phyloP scores from a whole-genome alignment of 2,888 invertebrate genomes.

The Autographa pulchrina region DNA sequence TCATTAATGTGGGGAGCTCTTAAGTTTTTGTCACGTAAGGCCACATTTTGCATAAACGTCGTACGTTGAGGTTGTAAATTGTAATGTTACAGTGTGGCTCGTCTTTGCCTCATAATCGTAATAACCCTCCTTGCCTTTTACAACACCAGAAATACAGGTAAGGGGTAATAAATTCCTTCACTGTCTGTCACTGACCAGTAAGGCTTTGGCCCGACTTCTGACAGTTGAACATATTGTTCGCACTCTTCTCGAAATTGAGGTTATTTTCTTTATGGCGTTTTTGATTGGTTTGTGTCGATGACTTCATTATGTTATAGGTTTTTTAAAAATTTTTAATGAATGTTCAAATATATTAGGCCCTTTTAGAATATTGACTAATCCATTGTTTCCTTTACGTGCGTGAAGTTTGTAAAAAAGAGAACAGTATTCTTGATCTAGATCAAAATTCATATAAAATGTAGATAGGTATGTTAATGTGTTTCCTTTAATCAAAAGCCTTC shows the following conservation, averaged over 20 bases:
- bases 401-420: too few relatives aligned
- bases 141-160: conserved; percentile 38
- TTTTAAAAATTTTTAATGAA: not conserved
- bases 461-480: conserved; percentile 17
- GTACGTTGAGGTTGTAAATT: conserved; percentile 12
- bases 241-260: not conserved
- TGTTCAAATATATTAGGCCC: too few relatives aligned
- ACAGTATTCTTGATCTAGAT: too few relatives aligned
- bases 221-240: conserved; percentile 11
- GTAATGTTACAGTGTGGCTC: conserved; percentile 29
- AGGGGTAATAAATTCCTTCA: conserved; percentile 46
- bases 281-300: conserved; percentile 8
- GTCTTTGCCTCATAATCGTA: conserved; percentile 42
- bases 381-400: too few relatives aligned
- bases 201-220: not conserved
- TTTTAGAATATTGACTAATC: too few relatives aligned
- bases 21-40: conserved; percentile 26
- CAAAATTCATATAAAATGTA: too few relatives aligned
- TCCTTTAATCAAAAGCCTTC: conserved; percentile 57
- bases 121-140: conserved; percentile 51
- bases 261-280: not conserved
- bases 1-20: not conserved
- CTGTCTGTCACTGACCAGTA: conserved; percentile 32
- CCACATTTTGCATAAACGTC: conserved; percentile 27
- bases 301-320: not conserved